A percentile compares a stretch with the other conserved stretches of the same genome.
Conservation (phyloP, 2,888 invertebrate genomes). For the Ichneumoninae sp. region DNA sequence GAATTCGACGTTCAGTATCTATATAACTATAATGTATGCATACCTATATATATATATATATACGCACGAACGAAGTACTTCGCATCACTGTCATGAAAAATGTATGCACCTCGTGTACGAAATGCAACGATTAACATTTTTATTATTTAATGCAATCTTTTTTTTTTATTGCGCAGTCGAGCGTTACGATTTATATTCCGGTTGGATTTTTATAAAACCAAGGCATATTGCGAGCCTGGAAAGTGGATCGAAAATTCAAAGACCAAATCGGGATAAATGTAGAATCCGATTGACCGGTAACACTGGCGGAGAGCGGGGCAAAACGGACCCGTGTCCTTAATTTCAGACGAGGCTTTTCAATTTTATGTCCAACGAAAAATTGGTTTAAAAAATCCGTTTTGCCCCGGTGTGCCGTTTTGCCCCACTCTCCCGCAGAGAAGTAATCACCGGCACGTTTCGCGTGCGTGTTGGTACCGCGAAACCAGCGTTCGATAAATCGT, state of each 20-base stretch:
- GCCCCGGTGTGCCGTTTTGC: background rate
- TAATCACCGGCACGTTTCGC: constrained; percentile 32
- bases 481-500: constrained; percentile 77
- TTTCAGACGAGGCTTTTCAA: background rate
- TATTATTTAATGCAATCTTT: constrained; percentile 52
- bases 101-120: constrained; percentile 61
- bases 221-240: background rate
- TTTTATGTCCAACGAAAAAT: background rate
- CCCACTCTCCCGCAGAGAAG: background rate
- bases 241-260: constrained; percentile 34
- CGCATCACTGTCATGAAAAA: constrained; percentile 59
- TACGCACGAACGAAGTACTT: constrained; percentile 8
- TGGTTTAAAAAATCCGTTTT: background rate
- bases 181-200: constrained; percentile 45
- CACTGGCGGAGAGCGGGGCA: background rate
- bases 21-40: constrained; percentile 21
- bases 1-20: constrained; percentile 66
- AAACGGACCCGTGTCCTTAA: background rate
- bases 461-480: constrained; percentile 62
- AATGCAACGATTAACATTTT: constrained; percentile 62
- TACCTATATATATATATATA: constrained; percentile 1
- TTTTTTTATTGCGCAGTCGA: constrained; percentile 13
- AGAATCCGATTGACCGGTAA: constrained; percentile 14
- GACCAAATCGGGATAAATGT: constrained; percentile 4
- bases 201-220: constrained; percentile 17